Evolutionary conservation across 2,888 invertebrate species (phyloP).

Genomic region (Sesia bembeciformis): DNA sequence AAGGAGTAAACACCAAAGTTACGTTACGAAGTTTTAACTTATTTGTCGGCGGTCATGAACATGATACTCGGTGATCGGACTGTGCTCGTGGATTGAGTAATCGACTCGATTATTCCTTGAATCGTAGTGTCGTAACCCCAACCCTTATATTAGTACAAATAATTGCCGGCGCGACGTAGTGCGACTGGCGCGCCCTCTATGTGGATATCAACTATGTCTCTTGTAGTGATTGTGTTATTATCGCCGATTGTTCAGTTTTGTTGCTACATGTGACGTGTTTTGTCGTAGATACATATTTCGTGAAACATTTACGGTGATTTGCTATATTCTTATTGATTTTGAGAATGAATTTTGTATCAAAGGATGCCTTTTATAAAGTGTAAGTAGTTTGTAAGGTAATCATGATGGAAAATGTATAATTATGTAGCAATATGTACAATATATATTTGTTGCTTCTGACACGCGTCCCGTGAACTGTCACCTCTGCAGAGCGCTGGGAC

Average conservation of each 20-base stretch:
- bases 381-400: slow-evolving; percentile 46
- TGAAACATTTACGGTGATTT: slow-evolving; percentile 46
- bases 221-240: neutral
- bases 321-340: slow-evolving; percentile 39
- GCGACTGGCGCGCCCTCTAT: slow-evolving; percentile 42
- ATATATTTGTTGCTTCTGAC: slow-evolving; percentile 42
- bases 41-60: slow-evolving; percentile 13
- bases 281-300: slow-evolving; percentile 47
- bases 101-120: slow-evolving; percentile 5
- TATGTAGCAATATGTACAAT: slow-evolving; percentile 40
- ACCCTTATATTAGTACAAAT: slow-evolving; percentile 60
- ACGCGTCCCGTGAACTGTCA: slow-evolving; percentile 23
- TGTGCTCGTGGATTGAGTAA: neutral
- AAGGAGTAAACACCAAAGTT: slow-evolving; percentile 41
- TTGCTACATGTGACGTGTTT: slow-evolving; percentile 57
- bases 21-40: slow-evolving; percentile 4
- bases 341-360: slow-evolving; percentile 51
- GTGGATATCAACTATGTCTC: slow-evolving; percentile 33
- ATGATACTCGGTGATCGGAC: slow-evolving; percentile 7
- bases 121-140: slow-evolving; percentile 34
- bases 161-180: slow-evolving; percentile 44
- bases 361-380: slow-evolving; percentile 67
- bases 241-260: slow-evolving; percentile 28
- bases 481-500: slow-evolving; percentile 20
- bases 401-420: slow-evolving; percentile 45